Percentiles rank a stretch among this genome's conserved stretches.
These are phyloP conservation scores for Octodon degus DNA, from an alignment of 2,113 vertebrate genomes.

Conservation along the genomic window DNA sequence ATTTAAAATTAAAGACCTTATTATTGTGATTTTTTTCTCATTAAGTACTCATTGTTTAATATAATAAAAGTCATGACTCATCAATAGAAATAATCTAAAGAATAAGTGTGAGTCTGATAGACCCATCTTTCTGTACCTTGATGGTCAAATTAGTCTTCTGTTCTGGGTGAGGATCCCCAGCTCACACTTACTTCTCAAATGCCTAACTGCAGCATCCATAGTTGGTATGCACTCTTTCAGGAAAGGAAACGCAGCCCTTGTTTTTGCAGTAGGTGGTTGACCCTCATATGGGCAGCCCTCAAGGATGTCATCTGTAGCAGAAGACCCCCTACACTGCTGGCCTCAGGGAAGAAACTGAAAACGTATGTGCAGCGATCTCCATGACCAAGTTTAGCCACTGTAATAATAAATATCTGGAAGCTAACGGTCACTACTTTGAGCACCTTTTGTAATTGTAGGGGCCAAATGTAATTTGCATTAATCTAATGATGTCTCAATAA, in stretches of 20 bases:
- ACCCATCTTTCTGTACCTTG: no score
- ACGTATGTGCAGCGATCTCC: background rate
- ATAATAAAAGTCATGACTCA: no score
- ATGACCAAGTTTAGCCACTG: background rate
- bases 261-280: background rate
- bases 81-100: no score
- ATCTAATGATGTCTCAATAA: background rate
- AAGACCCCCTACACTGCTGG: background rate
- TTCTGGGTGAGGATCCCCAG: background rate
- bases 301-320: background rate
- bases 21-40: no score
- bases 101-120: no score
- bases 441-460: no score
- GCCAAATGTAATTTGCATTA: no score
- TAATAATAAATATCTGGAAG: background rate
- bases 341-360: background rate
- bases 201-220: background rate
- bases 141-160: no score
- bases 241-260: background rate
- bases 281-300: background rate
- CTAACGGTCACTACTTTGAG: no score
- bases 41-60: no score
- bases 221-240: background rate
- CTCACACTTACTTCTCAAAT: background rate
- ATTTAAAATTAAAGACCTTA: no score